These are phyloP conservation scores for Xenopus petersii DNA, from an alignment of 2,797 vertebrate species.

Conservation along the genomic window DNA sequence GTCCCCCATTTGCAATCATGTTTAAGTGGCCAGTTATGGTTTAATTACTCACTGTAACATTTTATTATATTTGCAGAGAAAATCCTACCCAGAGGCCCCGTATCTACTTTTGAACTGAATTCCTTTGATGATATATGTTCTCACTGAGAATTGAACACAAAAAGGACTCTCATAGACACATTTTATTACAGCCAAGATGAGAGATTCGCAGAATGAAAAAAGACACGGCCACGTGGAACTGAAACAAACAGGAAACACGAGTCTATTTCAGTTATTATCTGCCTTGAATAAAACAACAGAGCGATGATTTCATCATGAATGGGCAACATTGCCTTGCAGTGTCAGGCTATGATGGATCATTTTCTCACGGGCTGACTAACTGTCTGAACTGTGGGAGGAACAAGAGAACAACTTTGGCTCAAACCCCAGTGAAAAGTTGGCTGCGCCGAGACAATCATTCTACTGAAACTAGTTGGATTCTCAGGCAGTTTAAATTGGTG, in stretches of 20 bases:
- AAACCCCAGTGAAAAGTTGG: constrained; percentile 44
- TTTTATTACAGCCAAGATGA: constrained; percentile 13
- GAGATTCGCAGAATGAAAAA: constrained; percentile 15
- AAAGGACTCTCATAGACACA: constrained; percentile 31
- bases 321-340: not conserved
- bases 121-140: constrained; percentile 52
- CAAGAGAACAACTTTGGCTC: constrained; percentile 43
- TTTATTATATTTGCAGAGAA: constrained; percentile 24
- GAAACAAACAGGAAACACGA: constrained; percentile 15
- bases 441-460: constrained; percentile 32
- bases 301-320: constrained; percentile 42
- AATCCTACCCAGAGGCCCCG: constrained; percentile 30
- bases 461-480: constrained; percentile 49
- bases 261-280: constrained; percentile 7
- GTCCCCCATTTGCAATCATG: constrained; percentile 22
- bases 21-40: constrained; percentile 6
- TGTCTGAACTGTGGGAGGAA: constrained; percentile 39
- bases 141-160: constrained; percentile 48
- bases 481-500: constrained; percentile 49
- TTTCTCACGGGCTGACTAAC: constrained; percentile 48
- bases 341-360: constrained; percentile 39
- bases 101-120: constrained; percentile 51
- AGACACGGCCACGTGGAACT: constrained; percentile 1
- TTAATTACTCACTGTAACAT: constrained; percentile 27
- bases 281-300: constrained; percentile 16